Base-by-base conservation (phyloP, 1,140 invertebrate species). In the Drosophila mojavensis region DNA sequence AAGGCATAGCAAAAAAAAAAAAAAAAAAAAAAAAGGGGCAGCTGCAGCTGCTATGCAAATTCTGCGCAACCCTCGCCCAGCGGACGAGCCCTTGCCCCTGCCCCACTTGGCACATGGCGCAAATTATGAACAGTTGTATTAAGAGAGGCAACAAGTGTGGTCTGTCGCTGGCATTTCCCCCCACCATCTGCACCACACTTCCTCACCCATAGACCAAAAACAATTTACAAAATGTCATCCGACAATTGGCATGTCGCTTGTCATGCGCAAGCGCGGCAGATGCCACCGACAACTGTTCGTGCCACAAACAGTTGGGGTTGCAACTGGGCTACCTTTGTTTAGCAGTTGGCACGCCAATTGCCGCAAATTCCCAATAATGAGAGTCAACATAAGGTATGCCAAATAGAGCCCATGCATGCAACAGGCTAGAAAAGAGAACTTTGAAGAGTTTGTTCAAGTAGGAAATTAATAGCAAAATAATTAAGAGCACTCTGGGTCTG, bases 121-220 rank as follows among this genome's bases (percentile, higher is more conserved):
- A 74, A 74, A 62, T 74, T 69, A 74, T 74, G 65, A 68, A 62
- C 71, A 69, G 71, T 67, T 60, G 63, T 47, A 10, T 4, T 39
- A 9, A 45, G 47, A 45, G 47, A 60, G 39, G 56, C 70, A 68
- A 69, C 71, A 74, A 74, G 71, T 74, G 65, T 36, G 15, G 54
- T 55, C 45, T 17, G 24, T 59, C 39, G 15, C 9, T 66, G 33
- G 15, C 36, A 58, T 41, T 53, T 47, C 63, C 55, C 13, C 39
- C 13, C 15, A 1, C 41, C n/a, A 5, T 10, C 13, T 17, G 36
- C 36, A 17, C 9, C 36, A 24, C 26, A 24, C 26, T n/a, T 47
- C 28, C 28, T 13, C 17, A 10, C 28, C 11, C 28, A 5, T 7
- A 5, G 5, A 6, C 11, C 43, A 64, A 41, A 45, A 51, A 61